A percentile compares a stretch with the other conserved stretches of the same genome.
Evolutionary conservation across 2,888 invertebrate species (phyloP).

Genomic region (Gastrophysa polygoni): DNA sequence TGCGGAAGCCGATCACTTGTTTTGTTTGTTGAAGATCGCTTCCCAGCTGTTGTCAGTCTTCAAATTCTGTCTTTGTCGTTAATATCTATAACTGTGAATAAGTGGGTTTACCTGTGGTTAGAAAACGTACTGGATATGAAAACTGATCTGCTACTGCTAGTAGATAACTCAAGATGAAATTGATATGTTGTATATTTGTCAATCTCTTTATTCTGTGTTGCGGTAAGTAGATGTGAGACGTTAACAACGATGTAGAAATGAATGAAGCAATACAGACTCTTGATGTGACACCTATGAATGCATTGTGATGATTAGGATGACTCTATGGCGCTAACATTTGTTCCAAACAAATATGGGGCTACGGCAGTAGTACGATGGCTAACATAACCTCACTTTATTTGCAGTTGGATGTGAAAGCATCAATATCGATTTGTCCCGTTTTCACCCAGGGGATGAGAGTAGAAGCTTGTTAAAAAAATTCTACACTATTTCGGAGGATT

Average conservation of each 20-base stretch:
- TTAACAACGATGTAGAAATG: background rate
- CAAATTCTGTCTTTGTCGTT: too few relatives aligned
- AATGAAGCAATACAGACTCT: too few relatives aligned
- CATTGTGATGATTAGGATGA: background rate
- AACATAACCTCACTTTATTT: constrained; percentile 24
- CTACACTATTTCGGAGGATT: constrained; percentile 41
- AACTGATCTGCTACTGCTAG: background rate
- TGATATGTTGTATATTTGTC: background rate
- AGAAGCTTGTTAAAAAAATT: constrained; percentile 42
- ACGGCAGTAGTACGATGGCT: background rate
- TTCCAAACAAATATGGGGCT: too few relatives aligned
- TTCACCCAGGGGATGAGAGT: constrained; percentile 33
- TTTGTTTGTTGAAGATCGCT: constrained; percentile 12
- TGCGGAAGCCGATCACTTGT: constrained; percentile 1
- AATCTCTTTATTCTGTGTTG: background rate
- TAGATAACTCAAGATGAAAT: background rate
- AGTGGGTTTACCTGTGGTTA: background rate
- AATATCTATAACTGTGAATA: background rate
- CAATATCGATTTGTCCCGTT: constrained; percentile 45
- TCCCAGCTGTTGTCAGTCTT: constrained; percentile 17
- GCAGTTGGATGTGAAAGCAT: constrained; percentile 25
- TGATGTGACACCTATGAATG: background rate
- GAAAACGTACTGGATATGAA: background rate
- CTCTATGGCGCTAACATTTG: too few relatives aligned
- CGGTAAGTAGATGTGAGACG: background rate